These are phyloP conservation scores for Salminus brasiliensis DNA, from an alignment of 2,113 vertebrate genomes.

Conservation along the genomic window DNA sequence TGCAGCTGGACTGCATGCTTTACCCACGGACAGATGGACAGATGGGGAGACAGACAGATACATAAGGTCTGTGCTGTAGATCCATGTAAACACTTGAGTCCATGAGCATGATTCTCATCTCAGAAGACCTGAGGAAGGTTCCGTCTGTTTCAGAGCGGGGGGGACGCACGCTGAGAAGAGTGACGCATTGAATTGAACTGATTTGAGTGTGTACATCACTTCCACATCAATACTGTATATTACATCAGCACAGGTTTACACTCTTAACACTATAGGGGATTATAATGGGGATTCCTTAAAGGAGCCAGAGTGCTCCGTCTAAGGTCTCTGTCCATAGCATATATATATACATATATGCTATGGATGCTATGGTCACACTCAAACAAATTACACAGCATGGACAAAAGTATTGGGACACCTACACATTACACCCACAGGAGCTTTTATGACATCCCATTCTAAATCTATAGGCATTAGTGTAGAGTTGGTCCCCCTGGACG, in stretches of 20 bases:
- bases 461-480: too few relatives aligned
- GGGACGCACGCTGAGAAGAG: not conserved
- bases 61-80: not conserved
- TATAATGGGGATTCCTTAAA: too few relatives aligned
- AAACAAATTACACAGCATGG: too few relatives aligned
- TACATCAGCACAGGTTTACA: not conserved
- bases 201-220: not conserved
- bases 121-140: not conserved
- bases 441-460: too few relatives aligned
- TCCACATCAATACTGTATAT: not conserved
- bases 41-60: not conserved
- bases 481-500: too few relatives aligned
- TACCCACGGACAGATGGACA: not conserved
- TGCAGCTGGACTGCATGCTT: not conserved
- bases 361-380: too few relatives aligned
- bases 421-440: too few relatives aligned
- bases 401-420: too few relatives aligned
- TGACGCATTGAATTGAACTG: not conserved
- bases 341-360: too few relatives aligned
- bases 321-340: too few relatives aligned
- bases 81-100: conserved; percentile 12
- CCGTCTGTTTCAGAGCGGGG: not conserved
- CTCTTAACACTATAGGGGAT: not conserved
- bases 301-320: too few relatives aligned
- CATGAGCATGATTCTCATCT: too few relatives aligned